phyloP scores from a whole-genome alignment of 2,797 vertebrate species.

The Microhierax caerulescens region DNA sequence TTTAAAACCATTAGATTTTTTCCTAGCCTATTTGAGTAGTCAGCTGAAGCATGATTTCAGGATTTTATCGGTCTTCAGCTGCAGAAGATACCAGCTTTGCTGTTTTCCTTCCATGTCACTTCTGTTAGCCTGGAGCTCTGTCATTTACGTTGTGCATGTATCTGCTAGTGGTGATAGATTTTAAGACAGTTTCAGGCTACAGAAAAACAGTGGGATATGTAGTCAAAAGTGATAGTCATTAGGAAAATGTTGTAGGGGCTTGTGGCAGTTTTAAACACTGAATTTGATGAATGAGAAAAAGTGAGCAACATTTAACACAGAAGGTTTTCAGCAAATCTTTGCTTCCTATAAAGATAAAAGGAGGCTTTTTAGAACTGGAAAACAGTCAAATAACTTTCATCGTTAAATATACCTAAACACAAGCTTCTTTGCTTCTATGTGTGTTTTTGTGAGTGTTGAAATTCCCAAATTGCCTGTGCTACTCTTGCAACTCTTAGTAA shows the following conservation, averaged over 20 bases:
- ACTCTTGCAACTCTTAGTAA: background rate
- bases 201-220: background rate
- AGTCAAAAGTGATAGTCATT: slow-evolving; percentile 6
- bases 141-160: background rate
- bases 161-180: background rate
- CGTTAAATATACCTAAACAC: background rate
- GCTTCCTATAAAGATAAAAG: background rate
- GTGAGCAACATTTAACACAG: background rate
- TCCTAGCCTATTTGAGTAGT: background rate
- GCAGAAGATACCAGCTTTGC: background rate
- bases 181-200: slow-evolving; percentile 23
- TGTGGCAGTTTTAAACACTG: background rate
- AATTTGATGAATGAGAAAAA: slow-evolving; percentile 47
- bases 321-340: background rate
- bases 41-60: background rate
- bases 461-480: background rate
- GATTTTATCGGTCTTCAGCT: background rate
- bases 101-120: background rate
- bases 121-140: slow-evolving; percentile 1
- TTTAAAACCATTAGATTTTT: slow-evolving; percentile 22
- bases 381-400: background rate
- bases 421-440: background rate
- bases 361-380: background rate
- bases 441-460: background rate
- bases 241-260: background rate